Base-by-base conservation (phyloP, 2,797 vertebrate genomes). In the Philypnodon macrostomus region DNA sequence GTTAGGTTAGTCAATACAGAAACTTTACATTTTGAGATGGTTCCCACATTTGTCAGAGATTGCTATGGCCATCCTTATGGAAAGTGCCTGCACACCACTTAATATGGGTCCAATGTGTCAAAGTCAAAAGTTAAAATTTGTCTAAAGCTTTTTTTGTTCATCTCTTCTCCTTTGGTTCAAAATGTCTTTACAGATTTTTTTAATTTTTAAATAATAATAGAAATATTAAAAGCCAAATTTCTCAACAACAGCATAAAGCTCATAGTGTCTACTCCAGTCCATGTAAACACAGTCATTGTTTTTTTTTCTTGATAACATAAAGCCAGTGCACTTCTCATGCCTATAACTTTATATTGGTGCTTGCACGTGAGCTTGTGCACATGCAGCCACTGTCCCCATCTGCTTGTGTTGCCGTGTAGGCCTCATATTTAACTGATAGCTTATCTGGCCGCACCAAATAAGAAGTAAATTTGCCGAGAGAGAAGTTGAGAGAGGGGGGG, bases 391-490 rank as follows among this genome's bases (percentile, higher is more conserved):
- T 32, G 21, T 34, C 29, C 18, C 17, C 2, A 27, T 41, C 41
- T 40, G 4, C 56, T 31, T 48, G 34, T 32, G 53, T 57, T 59
- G 51, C 54, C 15, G 55, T 40, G 52, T 38, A 74, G 56, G 38
- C 54, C 53, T 60, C 8, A 6, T 41, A 56, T 70, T 67, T 60
- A 79, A 70, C 63, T 33, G 64, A 80, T 62, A 70, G 63, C 65
- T 76, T 80, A 83, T 79, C 65, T 45, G 60, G 31, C 37, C 18
- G 5, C 38, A 26, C 58, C 67, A 67, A 75, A 79, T 62, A 69
- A 56, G 46, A 67, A 61, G 42, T 13, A 70, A 52, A 75, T 79
- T 68, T 71, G 56, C 55, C 46, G 39, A 69, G 53, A 38, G 60
- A 69, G 55, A 61, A 47, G 23, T 38, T 59, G 47, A 58, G 53